A percentile compares a stretch with the other conserved stretches of the same genome.
phyloP scores from a whole-genome alignment of 2,797 vertebrate genomes.

The Chrosomus eos region DNA sequence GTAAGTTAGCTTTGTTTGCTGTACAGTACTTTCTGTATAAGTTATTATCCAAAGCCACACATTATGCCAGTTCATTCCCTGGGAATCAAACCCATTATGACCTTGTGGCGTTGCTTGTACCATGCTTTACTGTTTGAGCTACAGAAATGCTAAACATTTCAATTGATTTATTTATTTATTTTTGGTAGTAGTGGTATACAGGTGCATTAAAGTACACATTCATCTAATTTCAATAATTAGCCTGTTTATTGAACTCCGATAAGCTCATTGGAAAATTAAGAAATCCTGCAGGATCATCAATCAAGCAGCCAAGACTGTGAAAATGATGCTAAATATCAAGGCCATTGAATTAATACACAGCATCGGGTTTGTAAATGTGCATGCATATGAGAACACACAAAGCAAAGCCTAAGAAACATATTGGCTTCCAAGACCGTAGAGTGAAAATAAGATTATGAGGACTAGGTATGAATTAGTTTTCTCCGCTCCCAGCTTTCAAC shows the following conservation, averaged over 20 bases:
- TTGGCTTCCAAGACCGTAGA: background rate
- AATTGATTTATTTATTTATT: too few relatives aligned
- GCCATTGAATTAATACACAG: background rate
- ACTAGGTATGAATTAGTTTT: slow-evolving; percentile 2
- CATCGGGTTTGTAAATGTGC: background rate
- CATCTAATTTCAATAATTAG: background rate
- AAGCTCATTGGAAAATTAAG: background rate
- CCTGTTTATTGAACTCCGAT: background rate
- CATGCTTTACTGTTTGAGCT: background rate
- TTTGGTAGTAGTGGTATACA: background rate
- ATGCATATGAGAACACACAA: background rate
- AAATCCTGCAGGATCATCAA: background rate
- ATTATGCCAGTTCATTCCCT: background rate
- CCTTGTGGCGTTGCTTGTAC: background rate
- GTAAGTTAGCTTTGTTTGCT: background rate
- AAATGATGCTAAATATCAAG: background rate
- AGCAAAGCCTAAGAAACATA: slow-evolving; percentile 12
- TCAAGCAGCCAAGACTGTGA: background rate
- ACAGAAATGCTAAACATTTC: background rate
- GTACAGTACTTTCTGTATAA: background rate
- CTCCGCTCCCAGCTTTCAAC: background rate
- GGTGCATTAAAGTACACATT: background rate
- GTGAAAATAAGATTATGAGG: background rate
- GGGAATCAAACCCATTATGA: background rate
- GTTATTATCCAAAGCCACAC: background rate